phyloP scores from a whole-genome alignment of 2,797 vertebrate species.

The Muraenolepis orangiensis region DNA sequence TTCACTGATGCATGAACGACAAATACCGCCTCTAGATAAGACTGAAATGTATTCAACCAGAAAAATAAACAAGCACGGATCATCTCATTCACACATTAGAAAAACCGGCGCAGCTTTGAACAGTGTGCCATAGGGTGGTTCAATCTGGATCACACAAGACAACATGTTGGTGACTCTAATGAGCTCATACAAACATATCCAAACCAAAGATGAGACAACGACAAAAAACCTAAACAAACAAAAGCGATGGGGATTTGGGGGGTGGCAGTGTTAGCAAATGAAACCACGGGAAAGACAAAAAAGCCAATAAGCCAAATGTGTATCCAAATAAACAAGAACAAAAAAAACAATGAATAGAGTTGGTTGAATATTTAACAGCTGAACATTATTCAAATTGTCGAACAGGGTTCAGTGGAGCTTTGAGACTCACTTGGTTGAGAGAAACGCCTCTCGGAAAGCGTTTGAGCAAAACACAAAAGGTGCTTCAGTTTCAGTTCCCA shows the following conservation, averaged over 20 bases:
- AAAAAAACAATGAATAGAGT: not conserved
- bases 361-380: too few relatives aligned
- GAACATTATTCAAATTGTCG: too few relatives aligned
- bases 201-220: not conserved
- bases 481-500: constrained; percentile 48
- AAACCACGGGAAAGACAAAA: not conserved
- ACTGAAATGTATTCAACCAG: too few relatives aligned
- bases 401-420: not conserved
- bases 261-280: not conserved
- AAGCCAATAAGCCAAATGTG: not conserved
- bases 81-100: not conserved
- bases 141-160: not conserved
- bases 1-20: too few relatives aligned
- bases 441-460: constrained; percentile 77
- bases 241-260: not conserved
- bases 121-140: not conserved
- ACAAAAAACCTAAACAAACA: not conserved
- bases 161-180: not conserved
- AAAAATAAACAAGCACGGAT: too few relatives aligned
- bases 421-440: constrained; percentile 81
- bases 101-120: not conserved
- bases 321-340: not conserved
- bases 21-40: too few relatives aligned
- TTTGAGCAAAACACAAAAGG: constrained; percentile 71
- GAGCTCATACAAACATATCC: not conserved